Evolutionary conservation across 1,140 invertebrate species (phyloP).

Genomic region (Pseudachorutes palmiensis): DNA sequence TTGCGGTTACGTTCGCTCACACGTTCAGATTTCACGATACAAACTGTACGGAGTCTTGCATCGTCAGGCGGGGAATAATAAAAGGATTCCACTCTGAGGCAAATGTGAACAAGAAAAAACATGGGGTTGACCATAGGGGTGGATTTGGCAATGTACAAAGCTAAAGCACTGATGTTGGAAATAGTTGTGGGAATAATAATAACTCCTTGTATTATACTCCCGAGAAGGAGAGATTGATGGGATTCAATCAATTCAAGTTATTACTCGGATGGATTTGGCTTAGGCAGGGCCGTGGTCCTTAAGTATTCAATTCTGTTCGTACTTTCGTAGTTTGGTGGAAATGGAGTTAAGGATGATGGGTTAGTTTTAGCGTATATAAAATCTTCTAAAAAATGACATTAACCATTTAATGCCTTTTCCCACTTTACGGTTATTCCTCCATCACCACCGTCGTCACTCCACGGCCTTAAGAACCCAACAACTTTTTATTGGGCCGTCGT

Average conservation of each 20-base stretch:
- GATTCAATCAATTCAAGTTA: slow-evolving; percentile 7
- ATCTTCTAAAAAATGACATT: slow-evolving; percentile 11
- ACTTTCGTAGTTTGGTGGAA: background rate
- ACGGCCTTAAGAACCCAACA: too few relatives aligned
- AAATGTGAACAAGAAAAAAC: too few relatives aligned
- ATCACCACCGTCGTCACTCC: background rate
- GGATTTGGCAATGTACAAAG: too few relatives aligned
- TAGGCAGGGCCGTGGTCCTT: background rate
- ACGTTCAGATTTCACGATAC: too few relatives aligned
- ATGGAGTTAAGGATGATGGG: slow-evolving; percentile 4
- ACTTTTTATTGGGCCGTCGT: slow-evolving; percentile 3
- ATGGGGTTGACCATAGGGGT: too few relatives aligned
- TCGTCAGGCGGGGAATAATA: too few relatives aligned
- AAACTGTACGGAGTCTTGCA: too few relatives aligned
- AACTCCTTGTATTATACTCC: background rate
- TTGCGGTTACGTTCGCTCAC: too few relatives aligned
- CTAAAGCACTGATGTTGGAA: too few relatives aligned
- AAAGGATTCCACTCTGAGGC: too few relatives aligned
- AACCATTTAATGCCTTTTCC: slow-evolving; percentile 9
- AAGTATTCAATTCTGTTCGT: background rate
- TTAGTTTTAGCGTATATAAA: background rate
- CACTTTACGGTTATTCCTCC: slow-evolving; percentile 12
- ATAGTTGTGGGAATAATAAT: too few relatives aligned
- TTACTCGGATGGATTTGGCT: background rate
- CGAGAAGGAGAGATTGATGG: background rate